Base-by-base conservation (phyloP, 2,888 invertebrate species). In the Noctua janthe region DNA sequence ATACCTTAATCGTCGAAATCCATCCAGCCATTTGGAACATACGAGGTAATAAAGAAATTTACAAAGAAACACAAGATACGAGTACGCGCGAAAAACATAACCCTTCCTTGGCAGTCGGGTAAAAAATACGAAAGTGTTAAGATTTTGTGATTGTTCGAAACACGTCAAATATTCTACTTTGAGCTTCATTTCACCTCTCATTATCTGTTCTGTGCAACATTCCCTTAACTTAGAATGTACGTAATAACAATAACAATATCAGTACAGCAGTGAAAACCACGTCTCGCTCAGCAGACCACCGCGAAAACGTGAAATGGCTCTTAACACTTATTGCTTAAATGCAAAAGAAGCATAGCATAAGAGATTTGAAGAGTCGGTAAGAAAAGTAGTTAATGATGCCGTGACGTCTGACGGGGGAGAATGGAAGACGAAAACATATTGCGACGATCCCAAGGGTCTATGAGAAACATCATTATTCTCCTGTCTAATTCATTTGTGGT, bases 191-290 rank as follows among this genome's bases (percentile, higher is more conserved):
- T 56, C 23, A 56, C 56, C 10, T 23, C 56, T 11, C 39, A 20
- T 10, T 6, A 56, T 59, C 20, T n/a, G 20, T 43, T 15, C n/a
- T 29, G 47, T 11, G 17, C 3, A 39, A 39, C 72, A 75, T 84
- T n/a, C 70, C 84, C 89, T 87, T 88, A 85, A 87, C 73, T 47
- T 59, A 59, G 43, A 76, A 78, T 82, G 84, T 78, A 81, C 69
- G 83, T 81, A 85, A 89, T 90, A 90, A 90, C 89, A 86, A 74
- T 89, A 89, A 89, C 85, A 88, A 82, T 89, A 83, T 85, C 76
- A 71, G 75, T 87, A 81, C 82, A 80, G 73, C 77, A 86, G 80
- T 85, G 87, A 80, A 76, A 78, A 85, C 84, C 80, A 70, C 78
- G 76, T 80, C 80, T 73, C 79, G 81, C 80, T 78, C 82, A 87